Conservation (phyloP, 2,888 invertebrate genomes). For the Idaea straminata region DNA sequence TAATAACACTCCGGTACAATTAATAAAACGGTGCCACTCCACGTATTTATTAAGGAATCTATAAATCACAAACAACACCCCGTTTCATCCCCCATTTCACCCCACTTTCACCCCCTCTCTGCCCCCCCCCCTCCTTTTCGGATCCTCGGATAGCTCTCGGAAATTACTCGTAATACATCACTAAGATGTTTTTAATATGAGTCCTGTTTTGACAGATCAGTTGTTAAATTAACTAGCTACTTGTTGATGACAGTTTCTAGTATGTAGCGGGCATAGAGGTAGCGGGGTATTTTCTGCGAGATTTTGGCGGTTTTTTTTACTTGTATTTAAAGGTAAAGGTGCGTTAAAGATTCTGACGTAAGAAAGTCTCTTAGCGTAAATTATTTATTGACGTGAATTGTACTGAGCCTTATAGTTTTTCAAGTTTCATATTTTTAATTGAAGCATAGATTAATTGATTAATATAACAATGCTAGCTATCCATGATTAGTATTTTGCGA, state of each 20-base stretch:
- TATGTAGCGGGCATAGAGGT: neutral
- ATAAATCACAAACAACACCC: constrained; percentile 68
- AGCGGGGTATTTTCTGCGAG: neutral
- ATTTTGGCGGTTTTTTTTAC: neutral
- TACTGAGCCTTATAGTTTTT: too few relatives aligned
- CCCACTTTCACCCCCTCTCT: neutral
- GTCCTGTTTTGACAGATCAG: constrained; percentile 35
- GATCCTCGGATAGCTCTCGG: constrained; percentile 48
- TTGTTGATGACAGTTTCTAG: neutral
- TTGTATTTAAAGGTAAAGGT: too few relatives aligned
- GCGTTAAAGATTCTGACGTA: too few relatives aligned
- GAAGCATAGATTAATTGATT: too few relatives aligned
- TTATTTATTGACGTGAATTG: too few relatives aligned
- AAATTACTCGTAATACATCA: constrained; percentile 72
- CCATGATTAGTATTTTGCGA: too few relatives aligned
- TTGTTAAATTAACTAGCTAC: constrained; percentile 11
- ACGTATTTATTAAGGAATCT: constrained; percentile 59
- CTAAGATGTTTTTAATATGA: constrained; percentile 73
- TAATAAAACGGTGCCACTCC: constrained; percentile 19
- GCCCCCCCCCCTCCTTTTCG: constrained; percentile 29
- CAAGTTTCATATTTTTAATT: too few relatives aligned
- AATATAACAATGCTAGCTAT: too few relatives aligned
- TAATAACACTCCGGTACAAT: constrained; percentile 33
- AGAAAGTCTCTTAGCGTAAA: too few relatives aligned
- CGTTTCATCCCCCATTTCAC: constrained; percentile 19